A percentile compares a stretch with the other conserved stretches of the same genome.
Conservation (phyloP, 2,113 vertebrate genomes). For the Sapajus apella region DNA sequence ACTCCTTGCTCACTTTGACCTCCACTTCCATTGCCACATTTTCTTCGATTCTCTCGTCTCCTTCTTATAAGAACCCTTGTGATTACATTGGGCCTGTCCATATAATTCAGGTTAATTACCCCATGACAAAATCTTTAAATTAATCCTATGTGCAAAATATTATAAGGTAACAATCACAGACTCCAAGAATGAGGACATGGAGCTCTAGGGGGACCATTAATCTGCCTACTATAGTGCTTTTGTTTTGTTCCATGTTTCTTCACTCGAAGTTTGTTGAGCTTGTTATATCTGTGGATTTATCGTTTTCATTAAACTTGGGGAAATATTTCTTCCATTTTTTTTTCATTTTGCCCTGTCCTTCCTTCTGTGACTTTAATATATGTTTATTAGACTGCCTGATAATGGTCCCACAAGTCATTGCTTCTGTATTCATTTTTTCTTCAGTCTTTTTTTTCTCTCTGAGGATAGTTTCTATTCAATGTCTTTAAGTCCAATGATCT, state of each 20-base stretch:
- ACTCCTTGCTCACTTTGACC: background rate
- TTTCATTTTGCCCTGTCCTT: background rate
- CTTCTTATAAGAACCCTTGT: background rate
- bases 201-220: background rate
- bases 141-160: background rate
- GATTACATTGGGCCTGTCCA: background rate
- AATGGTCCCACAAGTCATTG: background rate
- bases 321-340: background rate
- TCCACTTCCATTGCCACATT: background rate
- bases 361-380: background rate
- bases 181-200: background rate
- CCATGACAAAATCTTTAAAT: background rate
- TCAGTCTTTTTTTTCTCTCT: background rate
- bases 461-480: background rate
- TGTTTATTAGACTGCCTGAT: background rate
- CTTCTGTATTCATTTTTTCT: background rate
- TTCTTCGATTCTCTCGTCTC: background rate
- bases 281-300: background rate
- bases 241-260: background rate
- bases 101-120: background rate
- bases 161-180: background rate
- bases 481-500: background rate
- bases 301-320: background rate
- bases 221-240: background rate
- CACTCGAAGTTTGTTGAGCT: background rate